Percentiles rank a stretch among this genome's conserved stretches.
phyloP scores from a whole-genome alignment of 2,888 invertebrate species.

The Drosophila colorata region DNA sequence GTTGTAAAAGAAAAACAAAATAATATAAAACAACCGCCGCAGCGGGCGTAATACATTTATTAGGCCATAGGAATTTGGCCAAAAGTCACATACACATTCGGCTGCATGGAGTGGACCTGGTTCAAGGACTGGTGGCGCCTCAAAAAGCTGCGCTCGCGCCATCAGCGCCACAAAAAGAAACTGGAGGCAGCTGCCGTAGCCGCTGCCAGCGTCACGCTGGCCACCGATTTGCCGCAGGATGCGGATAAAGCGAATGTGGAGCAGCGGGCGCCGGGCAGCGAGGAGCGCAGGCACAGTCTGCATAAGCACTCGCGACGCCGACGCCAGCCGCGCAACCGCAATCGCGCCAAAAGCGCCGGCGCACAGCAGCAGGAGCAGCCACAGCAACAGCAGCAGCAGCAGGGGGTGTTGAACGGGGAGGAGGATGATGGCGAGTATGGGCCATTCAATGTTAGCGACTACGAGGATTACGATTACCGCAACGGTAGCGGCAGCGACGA shows the following conservation, averaged over 20 bases:
- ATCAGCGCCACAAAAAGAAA: slow-evolving; percentile 69
- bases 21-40: slow-evolving; percentile 5
- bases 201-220: background rate
- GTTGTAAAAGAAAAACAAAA: slow-evolving; percentile 4
- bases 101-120: slow-evolving; percentile 92
- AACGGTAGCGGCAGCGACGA: slow-evolving; percentile 81
- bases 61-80: slow-evolving; percentile 1
- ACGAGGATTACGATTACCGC: slow-evolving; percentile 56
- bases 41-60: background rate
- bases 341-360: slow-evolving; percentile 36
- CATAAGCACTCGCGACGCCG: slow-evolving; percentile 18
- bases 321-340: background rate
- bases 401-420: background rate
- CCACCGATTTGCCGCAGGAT: background rate
- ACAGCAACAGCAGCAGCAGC: background rate
- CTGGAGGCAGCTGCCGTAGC: slow-evolving; percentile 53
- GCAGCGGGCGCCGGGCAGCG: background rate
- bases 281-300: slow-evolving; percentile 39
- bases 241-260: background rate
- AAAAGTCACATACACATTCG: background rate
- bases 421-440: slow-evolving; percentile 62
- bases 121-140: slow-evolving; percentile 93
- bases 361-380: slow-evolving; percentile 4
- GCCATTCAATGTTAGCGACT: slow-evolving; percentile 60
- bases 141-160: slow-evolving; percentile 87